These are phyloP conservation scores for Drosophila nikananu DNA, from an alignment of 1,140 invertebrate genomes.

Conservation along the genomic window DNA sequence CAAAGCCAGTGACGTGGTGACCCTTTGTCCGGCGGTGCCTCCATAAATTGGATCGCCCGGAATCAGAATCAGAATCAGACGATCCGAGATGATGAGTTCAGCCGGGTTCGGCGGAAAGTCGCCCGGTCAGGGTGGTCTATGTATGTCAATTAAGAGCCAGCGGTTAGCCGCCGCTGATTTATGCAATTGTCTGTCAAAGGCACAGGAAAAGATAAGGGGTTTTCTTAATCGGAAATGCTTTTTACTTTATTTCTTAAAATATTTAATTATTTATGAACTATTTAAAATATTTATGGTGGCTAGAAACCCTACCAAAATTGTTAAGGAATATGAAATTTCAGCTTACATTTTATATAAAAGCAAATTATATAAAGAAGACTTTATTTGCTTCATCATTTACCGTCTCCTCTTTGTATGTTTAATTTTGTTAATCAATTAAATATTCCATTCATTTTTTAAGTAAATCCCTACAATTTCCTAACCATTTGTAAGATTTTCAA, in stretches of 20 bases:
- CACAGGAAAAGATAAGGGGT: slow-evolving; percentile 8
- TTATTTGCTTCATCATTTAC: background rate
- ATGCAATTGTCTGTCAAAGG: slow-evolving; percentile 64
- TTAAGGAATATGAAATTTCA: too few species aligned
- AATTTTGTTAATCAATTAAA: background rate
- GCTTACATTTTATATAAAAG: background rate
- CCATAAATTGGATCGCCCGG: slow-evolving; percentile 69
- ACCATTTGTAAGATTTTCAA: too few species aligned
- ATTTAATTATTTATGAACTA: background rate
- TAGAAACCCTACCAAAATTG: background rate
- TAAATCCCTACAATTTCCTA: background rate
- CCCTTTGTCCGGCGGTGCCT: slow-evolving; percentile 57
- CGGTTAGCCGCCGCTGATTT: slow-evolving; percentile 65
- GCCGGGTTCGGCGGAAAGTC: slow-evolving; percentile 67
- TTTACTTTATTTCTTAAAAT: background rate
- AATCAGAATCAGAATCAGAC: slow-evolving; percentile 14
- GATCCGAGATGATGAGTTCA: slow-evolving; percentile 12
- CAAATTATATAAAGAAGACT: background rate
- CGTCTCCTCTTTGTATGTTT: fast-evolving
- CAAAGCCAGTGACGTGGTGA: slow-evolving; percentile 62
- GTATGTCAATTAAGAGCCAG: slow-evolving; percentile 74
- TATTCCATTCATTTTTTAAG: background rate
- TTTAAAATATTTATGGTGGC: background rate
- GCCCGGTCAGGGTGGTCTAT: slow-evolving; percentile 69
- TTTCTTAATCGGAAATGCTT: background rate